Base-by-base conservation (phyloP, 2,113 vertebrate species). In the Gopherus flavomarginatus region DNA sequence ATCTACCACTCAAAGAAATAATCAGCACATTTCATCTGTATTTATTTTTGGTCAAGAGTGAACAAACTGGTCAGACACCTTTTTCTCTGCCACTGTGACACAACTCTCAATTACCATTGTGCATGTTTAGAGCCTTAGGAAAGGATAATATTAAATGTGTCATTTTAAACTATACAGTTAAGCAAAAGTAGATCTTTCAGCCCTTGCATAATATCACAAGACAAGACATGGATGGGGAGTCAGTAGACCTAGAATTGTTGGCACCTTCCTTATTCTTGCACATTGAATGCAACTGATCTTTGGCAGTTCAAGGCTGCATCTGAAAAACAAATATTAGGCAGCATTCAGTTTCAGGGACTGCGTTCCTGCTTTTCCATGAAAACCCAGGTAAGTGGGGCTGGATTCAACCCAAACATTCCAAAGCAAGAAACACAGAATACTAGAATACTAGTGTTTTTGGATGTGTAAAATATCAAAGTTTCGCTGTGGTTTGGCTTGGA, bases 321-420 rank as follows among this genome's bases (percentile, higher is more conserved):
- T 57, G 57, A 87, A 95, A 88, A n/a, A 85, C 90, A 96, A 94
- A 87, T 83, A 95, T 88, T 85, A 86, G 42, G 90, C 87, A 96
- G 87, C 13, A 50, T 75, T 91, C 2, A 0, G 35, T 50, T 89
- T 65, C 81, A 81, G 83, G n/a, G 31, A 57, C 27, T 1, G 1
- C 72, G 86, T 62, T 62, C 14, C 12, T 86, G 78, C 26, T 81
- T n/a, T 84, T 87, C 81, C 19, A 78, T 29, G 77, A 10, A 69
- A 47, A 19, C 0, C 2, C 27, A 0, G 53, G 87, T 27, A 27
- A 57, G 22, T 0, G 2, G 49, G 83, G 8, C 69, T 77, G 84
- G 22, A 26, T 75, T 81, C 1, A 6, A 84, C 79, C 78, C 11
- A 59, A 79, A 84, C 0, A 0, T 69, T 19, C 47, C 52, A 56